A percentile compares a stretch with the other conserved stretches of the same genome.
Evolutionary conservation across 2,888 invertebrate genomes (phyloP).

Genomic region (Tachina grossa): DNA sequence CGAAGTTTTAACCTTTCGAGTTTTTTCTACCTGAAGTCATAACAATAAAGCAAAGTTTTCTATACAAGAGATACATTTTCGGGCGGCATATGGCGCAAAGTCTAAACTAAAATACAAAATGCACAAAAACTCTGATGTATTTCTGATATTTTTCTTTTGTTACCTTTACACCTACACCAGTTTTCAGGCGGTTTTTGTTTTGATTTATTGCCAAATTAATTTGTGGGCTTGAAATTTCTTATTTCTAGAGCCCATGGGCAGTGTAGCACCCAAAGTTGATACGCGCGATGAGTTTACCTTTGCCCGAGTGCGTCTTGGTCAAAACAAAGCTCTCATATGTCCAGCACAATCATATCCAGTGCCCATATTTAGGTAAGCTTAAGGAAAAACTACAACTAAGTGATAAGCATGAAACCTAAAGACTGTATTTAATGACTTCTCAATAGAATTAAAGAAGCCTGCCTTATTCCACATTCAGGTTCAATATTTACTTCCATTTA

Average conservation of each 20-base stretch:
- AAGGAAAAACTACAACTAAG: conserved; percentile 23
- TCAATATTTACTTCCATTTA: background rate
- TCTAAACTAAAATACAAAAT: too few species aligned
- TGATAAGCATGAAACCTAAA: background rate
- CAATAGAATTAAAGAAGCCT: background rate
- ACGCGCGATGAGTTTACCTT: conserved; percentile 85
- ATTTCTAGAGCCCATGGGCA: conserved; percentile 83
- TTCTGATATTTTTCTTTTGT: background rate
- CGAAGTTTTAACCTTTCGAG: too few species aligned
- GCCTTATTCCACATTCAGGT: conserved; percentile 60
- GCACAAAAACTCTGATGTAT: too few species aligned
- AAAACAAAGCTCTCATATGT: conserved; percentile 86
- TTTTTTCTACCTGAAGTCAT: too few species aligned
- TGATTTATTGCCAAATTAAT: background rate
- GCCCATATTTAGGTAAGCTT: conserved; percentile 80
- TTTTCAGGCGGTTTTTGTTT: conserved; percentile 9
- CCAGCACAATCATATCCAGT: conserved; percentile 85
- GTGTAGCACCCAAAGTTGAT: conserved; percentile 87
- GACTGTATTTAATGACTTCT: background rate
- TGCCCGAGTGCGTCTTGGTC: conserved; percentile 76
- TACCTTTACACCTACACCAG: background rate
- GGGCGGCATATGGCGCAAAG: too few species aligned
- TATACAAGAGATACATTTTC: too few species aligned
- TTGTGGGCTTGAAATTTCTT: background rate
- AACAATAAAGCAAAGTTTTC: too few species aligned